Base-by-base conservation (phyloP, 2,797 vertebrate species). In the Pseudocheirus occidentalis region DNA sequence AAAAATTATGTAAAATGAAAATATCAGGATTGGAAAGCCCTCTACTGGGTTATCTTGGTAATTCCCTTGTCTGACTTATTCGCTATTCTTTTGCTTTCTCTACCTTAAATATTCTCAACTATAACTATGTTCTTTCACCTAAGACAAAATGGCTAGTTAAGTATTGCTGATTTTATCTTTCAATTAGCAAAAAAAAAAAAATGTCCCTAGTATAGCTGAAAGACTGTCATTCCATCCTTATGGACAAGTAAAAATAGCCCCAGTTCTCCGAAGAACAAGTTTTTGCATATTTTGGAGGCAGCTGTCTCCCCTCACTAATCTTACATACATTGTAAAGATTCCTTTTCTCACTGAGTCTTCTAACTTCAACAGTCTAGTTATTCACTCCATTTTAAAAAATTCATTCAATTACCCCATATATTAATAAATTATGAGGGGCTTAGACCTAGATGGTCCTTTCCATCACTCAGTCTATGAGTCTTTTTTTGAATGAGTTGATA, bases 101-200 rank as follows among this genome's bases (percentile, higher is more conserved):
- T 94, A 94, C 66, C n/a, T 53, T 93, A 94, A 59, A 91, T 0
- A 28, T 97, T 92, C 34, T 94, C 90, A 96, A 4, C 53, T 93
- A 97, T 58, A 96, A 58, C 93, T 95, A 94, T 93, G 50, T 97
- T 97, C 97, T 87, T 95, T 97, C 90, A 97, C 91, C 0, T 56
- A 93, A 81, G 95, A 58, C 28, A 58, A 34, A 93, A 91, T 53
- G 73, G 93, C 95, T 3, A 97, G 57, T 91, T 91, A 97, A 94
- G 1, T 96, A 52, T 95, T 96, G 97, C 92, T 96, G 91, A 9
- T 93, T 95, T 87, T 93, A 50, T 90, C 28, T 96, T 94, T 91
- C 55, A 58, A 55, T 93, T 81, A 94, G 92, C 54, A 31, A 97
- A 97, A 93, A 52, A 73, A 62, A 62, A n/a, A 97, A 62, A 53